A percentile compares a stretch with the other conserved stretches of the same genome.
Conservation (phyloP, 2,113 vertebrate genomes). For the Forbesichthys papilliferus region DNA sequence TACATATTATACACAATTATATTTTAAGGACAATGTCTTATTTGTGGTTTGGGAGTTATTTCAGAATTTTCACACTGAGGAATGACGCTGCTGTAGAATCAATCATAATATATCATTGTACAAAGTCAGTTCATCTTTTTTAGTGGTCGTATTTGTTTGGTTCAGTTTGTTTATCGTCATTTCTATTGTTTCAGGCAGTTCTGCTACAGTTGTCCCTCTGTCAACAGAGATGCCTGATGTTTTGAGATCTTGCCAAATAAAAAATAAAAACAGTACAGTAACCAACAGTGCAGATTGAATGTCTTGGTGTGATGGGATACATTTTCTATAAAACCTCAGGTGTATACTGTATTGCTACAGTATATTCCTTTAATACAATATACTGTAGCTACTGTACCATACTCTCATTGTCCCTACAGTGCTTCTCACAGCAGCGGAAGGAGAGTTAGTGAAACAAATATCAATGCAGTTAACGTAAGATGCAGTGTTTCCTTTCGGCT, state of each 20-base stretch:
- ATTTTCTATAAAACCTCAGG: conserved; percentile 35
- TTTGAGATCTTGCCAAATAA: conserved; percentile 33
- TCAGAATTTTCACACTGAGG: no score
- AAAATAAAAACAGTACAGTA: conserved; percentile 8
- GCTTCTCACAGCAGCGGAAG: not conserved
- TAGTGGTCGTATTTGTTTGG: no score
- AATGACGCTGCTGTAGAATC: no score
- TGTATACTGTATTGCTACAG: not conserved
- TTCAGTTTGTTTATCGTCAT: no score
- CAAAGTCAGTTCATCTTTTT: no score
- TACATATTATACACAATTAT: no score
- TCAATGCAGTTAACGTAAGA: not conserved
- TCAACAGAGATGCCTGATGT: conserved; percentile 33
- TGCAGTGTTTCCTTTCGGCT: not conserved
- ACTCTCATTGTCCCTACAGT: not conserved
- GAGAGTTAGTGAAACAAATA: not conserved
- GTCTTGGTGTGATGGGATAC: not conserved
- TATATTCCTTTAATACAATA: conserved; percentile 9
- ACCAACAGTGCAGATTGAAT: conserved; percentile 13
- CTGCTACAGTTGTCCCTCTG: conserved; percentile 23
- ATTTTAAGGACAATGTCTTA: no score
- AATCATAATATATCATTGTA: no score
- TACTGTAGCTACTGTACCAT: not conserved
- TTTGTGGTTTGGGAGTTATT: no score
- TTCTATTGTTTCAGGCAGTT: not conserved